Percentiles rank a stretch among this genome's conserved stretches.
phyloP scores from a whole-genome alignment of 1,140 invertebrate species.

The Sesamia nonagrioides region DNA sequence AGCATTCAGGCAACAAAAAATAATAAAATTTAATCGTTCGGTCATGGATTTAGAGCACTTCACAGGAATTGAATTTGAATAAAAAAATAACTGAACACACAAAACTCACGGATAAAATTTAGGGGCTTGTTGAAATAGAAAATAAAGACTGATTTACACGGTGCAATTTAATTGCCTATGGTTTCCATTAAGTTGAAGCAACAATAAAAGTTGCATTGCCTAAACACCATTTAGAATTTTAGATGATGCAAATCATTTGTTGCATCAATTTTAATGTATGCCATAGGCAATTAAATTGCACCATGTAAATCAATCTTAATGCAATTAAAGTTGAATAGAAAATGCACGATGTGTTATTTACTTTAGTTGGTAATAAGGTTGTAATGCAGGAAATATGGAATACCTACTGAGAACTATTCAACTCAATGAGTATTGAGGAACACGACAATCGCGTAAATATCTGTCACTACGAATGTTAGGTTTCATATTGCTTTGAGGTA shows the following conservation, averaged over 20 bases:
- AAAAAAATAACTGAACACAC: background rate
- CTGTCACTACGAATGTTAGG: background rate
- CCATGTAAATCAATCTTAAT: too few relatives aligned
- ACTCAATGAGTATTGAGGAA: constrained; percentile 16
- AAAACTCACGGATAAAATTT: constrained; percentile 20
- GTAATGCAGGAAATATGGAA: constrained; percentile 13
- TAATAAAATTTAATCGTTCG: constrained; percentile 31
- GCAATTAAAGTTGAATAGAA: constrained; percentile 23
- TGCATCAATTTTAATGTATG: too few relatives aligned
- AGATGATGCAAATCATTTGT: too few relatives aligned
- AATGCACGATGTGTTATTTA: constrained; percentile 17
- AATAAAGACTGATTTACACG: too few relatives aligned
- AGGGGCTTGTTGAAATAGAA: constrained; percentile 34
- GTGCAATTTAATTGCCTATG: too few relatives aligned
- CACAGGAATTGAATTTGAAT: constrained; percentile 39
- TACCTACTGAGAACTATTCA: constrained; percentile 18
- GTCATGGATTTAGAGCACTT: constrained; percentile 30
- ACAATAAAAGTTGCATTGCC: too few relatives aligned
- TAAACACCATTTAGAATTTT: too few relatives aligned
- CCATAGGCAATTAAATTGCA: too few relatives aligned
- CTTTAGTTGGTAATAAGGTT: constrained; percentile 11
- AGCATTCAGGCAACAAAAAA: constrained; percentile 5
- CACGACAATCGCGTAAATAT: constrained; percentile 2
- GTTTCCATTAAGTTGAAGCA: too few relatives aligned
- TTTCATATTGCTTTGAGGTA: background rate